Conservation (phyloP, 2,888 invertebrate species). For the Phortica okadai region DNA sequence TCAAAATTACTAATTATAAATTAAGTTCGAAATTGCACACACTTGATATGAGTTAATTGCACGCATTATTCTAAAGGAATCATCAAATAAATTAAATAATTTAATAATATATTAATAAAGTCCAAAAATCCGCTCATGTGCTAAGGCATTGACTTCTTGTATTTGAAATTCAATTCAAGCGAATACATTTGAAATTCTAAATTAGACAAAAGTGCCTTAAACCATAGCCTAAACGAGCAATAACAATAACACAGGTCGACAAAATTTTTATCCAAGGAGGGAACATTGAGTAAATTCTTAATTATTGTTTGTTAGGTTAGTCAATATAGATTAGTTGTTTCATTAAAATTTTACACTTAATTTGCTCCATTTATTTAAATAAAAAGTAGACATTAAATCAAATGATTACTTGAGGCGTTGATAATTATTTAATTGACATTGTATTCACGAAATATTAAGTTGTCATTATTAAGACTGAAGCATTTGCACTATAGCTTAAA, state of each 20-base stretch:
- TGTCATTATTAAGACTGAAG: too few species aligned
- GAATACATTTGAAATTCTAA: not conserved
- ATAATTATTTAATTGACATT: too few species aligned
- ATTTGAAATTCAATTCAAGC: not conserved
- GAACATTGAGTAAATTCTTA: too few species aligned
- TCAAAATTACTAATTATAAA: not conserved
- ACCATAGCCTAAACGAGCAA: not conserved
- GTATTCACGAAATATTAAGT: too few species aligned
- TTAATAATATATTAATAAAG: not conserved
- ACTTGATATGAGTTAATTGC: constrained; percentile 7
- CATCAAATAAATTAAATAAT: not conserved
- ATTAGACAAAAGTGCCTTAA: not conserved
- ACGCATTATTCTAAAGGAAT: not conserved
- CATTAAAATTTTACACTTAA: too few species aligned
- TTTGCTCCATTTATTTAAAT: too few species aligned
- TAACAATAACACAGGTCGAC: not conserved
- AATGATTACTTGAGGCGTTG: too few species aligned
- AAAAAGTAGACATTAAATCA: too few species aligned
- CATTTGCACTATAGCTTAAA: too few species aligned
- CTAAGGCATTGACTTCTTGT: not conserved
- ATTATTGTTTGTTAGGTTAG: not conserved
- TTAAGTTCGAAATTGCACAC: not conserved
- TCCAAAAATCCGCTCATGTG: not conserved
- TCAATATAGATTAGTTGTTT: too few species aligned
- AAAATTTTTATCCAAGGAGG: not conserved